These are phyloP conservation scores for Listrodromus nycthemerus DNA, from an alignment of 2,888 invertebrate genomes.

Conservation along the genomic window DNA sequence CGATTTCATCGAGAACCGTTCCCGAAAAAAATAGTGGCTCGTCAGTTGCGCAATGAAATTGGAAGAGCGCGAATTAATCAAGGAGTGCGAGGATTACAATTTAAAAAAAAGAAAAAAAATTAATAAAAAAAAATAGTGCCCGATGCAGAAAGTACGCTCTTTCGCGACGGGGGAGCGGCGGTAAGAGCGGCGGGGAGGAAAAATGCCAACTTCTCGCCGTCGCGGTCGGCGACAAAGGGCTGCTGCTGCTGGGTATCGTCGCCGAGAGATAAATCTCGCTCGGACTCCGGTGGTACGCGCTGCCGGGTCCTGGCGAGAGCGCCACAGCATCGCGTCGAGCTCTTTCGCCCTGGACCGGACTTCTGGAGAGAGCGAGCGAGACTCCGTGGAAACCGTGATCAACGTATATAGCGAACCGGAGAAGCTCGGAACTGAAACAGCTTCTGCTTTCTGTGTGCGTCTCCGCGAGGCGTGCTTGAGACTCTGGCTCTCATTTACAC, in stretches of 20 bases:
- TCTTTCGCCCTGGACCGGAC: constrained; percentile 12
- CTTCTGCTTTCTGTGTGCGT: constrained; percentile 18
- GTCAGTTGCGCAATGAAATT: neutral
- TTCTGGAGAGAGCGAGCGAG: neutral
- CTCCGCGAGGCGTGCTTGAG: constrained; percentile 57
- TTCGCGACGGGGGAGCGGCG: constrained; percentile 38
- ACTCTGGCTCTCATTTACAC: constrained; percentile 83
- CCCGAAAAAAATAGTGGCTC: neutral
- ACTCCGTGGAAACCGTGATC: constrained; percentile 25
- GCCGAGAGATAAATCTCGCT: constrained; percentile 72
- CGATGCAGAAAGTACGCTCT: constrained; percentile 27
- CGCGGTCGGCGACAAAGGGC: constrained; percentile 80
- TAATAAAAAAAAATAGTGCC: constrained; percentile 15
- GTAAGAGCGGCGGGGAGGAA: constrained; percentile 62
- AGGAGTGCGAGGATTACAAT: constrained; percentile 21
- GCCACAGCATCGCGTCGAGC: constrained; percentile 39
- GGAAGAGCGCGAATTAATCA: constrained; percentile 26
- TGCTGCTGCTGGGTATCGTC: constrained; percentile 72
- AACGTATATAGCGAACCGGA: constrained; percentile 1
- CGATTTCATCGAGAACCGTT: neutral
- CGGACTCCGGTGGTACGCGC: constrained; percentile 66
- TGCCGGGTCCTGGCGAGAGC: constrained; percentile 44
- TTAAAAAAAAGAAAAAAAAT: neutral
- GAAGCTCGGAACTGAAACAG: constrained; percentile 29
- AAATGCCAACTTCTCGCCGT: constrained; percentile 83